Evolutionary conservation across 2,888 invertebrate genomes (phyloP).

Genomic region (Phorcus lineatus): DNA sequence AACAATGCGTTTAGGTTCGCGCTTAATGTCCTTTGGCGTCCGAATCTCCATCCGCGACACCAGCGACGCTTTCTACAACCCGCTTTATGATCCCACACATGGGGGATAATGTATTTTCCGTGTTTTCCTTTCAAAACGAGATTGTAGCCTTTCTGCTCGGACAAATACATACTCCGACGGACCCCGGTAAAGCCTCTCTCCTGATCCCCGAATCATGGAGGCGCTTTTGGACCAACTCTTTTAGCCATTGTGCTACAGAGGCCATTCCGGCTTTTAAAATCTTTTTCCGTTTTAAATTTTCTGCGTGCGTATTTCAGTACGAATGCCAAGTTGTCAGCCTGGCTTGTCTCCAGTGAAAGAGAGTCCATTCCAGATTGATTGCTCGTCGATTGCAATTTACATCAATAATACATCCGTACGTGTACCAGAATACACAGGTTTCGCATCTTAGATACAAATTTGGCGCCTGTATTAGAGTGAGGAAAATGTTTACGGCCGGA

Average conservation of each 20-base stretch:
- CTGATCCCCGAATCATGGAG: conserved; percentile 9
- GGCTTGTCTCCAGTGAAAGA: background rate
- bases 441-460: conserved; percentile 24
- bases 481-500: background rate
- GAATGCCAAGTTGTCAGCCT: background rate
- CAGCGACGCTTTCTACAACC: conserved; percentile 15
- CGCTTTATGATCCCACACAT: conserved; percentile 32
- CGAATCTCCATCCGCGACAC: conserved; percentile 26
- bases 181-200: background rate
- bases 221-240: background rate
- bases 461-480: conserved; percentile 4
- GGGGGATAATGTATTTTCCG: conserved; percentile 39
- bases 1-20: conserved; percentile 17
- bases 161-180: conserved; percentile 23
- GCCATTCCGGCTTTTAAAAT: conserved; percentile 15
- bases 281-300: conserved; percentile 9
- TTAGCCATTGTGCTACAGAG: conserved; percentile 1
- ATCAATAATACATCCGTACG: background rate
- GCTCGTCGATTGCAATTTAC: conserved; percentile 4
- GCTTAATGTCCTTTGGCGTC: conserved; percentile 17
- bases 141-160: conserved; percentile 25
- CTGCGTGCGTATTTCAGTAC: background rate
- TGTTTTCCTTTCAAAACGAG: conserved; percentile 32
- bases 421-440: background rate
- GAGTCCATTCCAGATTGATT: background rate